A percentile compares a stretch with the other conserved stretches of the same genome.
Conservation (phyloP, 2,113 vertebrate species). For the Gasterosteus nipponicus region DNA sequence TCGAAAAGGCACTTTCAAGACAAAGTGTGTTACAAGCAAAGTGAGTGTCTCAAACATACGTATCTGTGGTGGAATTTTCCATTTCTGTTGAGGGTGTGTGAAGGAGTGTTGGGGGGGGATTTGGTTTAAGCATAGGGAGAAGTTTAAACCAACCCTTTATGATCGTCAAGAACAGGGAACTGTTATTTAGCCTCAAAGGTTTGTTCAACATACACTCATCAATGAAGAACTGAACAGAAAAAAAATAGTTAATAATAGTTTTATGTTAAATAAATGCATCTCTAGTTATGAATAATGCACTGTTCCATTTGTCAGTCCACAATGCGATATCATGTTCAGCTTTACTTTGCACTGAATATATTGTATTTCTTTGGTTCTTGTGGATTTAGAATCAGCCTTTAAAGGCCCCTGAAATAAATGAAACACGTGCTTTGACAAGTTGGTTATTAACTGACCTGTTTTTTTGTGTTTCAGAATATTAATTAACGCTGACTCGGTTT, state of each 20-base stretch:
- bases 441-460: not conserved
- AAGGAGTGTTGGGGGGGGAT: not conserved
- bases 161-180: not conserved
- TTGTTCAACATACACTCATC: not conserved
- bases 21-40: not conserved
- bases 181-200: not conserved
- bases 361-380: not conserved
- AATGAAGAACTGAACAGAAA: not conserved
- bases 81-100: not conserved
- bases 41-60: not conserved
- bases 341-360: slow-evolving; percentile 10
- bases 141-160: not conserved
- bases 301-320: not conserved
- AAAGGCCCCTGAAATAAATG: slow-evolving; percentile 1
- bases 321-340: not conserved
- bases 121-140: not conserved
- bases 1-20: not conserved
- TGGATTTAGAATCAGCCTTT: not conserved
- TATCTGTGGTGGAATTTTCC: not conserved
- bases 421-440: slow-evolving; percentile 1
- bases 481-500: not conserved
- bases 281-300: not conserved
- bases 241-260: no score
- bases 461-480: not conserved
- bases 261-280: not conserved